Percentiles rank a stretch among this genome's conserved stretches.
Conservation (phyloP, 2,888 invertebrate species). For the Ariolimax columbianus region DNA sequence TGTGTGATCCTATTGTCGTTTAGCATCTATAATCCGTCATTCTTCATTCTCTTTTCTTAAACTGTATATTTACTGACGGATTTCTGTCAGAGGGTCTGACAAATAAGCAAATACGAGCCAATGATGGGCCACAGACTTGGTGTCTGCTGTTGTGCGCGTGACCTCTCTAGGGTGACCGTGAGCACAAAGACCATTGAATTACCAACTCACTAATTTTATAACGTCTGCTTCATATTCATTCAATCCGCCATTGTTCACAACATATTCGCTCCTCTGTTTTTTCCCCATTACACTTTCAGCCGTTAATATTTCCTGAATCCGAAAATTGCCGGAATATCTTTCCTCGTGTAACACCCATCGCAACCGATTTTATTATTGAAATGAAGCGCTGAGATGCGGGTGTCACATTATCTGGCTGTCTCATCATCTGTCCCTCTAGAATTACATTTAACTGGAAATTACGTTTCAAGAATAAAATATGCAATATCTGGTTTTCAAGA, state of each 20-base stretch:
- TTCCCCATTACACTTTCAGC: background rate
- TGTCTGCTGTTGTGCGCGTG: background rate
- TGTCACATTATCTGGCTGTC: constrained; percentile 23
- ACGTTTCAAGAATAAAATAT: constrained; percentile 38
- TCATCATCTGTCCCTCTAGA: constrained; percentile 28
- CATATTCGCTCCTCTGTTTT: background rate
- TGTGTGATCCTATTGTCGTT: no score
- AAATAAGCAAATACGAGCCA: constrained; percentile 7
- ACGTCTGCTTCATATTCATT: constrained; percentile 42
- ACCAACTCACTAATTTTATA: constrained; percentile 37
- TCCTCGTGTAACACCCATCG: constrained; percentile 13
- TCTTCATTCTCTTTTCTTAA: background rate
- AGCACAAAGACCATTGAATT: constrained; percentile 24
- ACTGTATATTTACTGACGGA: background rate
- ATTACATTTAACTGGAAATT: constrained; percentile 38
- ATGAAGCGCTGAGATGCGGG: constrained; percentile 35
- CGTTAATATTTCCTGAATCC: constrained; percentile 23
- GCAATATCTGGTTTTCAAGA: constrained; percentile 15
- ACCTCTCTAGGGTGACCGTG: constrained; percentile 8
- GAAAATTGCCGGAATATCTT: constrained; percentile 29
- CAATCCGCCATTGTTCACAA: constrained; percentile 16
- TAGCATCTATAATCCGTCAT: no score
- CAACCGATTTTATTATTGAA: constrained; percentile 32
- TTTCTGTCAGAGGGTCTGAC: background rate
- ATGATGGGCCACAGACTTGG: background rate